Conservation (phyloP, 2,888 invertebrate genomes). For the Antheraea yamamai region DNA sequence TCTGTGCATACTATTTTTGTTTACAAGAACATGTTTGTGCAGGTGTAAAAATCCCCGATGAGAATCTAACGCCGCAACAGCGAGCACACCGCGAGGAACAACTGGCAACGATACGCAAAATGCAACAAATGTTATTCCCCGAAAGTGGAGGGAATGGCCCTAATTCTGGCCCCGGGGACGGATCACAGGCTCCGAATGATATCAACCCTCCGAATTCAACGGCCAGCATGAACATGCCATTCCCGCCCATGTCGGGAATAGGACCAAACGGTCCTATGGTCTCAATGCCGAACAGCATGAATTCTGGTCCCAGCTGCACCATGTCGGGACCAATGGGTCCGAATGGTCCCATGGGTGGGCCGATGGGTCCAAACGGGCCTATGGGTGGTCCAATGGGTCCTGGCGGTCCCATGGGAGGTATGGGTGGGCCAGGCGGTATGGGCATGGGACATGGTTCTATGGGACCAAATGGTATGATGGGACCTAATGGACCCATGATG, state of each 20-base stretch:
- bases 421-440: conserved; percentile 55
- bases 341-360: conserved; percentile 56
- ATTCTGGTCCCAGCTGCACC: conserved; percentile 74
- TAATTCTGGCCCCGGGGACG: conserved; percentile 57
- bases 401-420: conserved; percentile 63
- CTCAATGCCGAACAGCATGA: conserved; percentile 73
- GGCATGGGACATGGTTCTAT: conserved; percentile 53
- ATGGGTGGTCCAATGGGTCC: conserved; percentile 68
- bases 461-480: conserved; percentile 73
- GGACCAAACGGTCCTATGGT: conserved; percentile 74
- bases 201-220: conserved; percentile 70
- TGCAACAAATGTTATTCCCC: conserved; percentile 96
- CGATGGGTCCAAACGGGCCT: conserved; percentile 57
- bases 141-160: conserved; percentile 82
- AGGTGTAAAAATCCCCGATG: conserved; percentile 96
- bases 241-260: conserved; percentile 69
- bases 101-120: conserved; percentile 93
- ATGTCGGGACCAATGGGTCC: conserved; percentile 73
- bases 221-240: conserved; percentile 70
- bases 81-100: conserved; percentile 96
- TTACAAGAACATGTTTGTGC: conserved; percentile 31
- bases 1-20: neutral
- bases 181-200: conserved; percentile 60
- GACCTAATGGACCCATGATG: conserved; percentile 75
- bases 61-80: conserved; percentile 97